These are phyloP conservation scores for Apocrypta bakeri DNA, from an alignment of 1,140 invertebrate species.

Conservation along the genomic window DNA sequence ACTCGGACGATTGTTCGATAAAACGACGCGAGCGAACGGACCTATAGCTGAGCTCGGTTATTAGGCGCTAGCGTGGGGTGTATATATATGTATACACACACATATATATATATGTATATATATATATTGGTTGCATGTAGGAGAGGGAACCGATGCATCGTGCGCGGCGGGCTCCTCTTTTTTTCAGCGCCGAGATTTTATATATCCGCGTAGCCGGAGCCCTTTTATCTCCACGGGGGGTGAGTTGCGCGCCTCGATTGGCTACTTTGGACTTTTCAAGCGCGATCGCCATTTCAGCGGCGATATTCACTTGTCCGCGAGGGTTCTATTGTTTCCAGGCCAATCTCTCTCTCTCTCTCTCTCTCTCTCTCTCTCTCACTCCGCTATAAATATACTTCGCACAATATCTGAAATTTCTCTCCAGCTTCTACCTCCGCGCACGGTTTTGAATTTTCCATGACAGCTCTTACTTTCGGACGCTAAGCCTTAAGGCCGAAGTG, in stretches of 20 bases:
- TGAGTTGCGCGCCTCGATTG: slow-evolving; percentile 2
- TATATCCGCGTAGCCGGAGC: neutral
- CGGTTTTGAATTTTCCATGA: slow-evolving; percentile 11
- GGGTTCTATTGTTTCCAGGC: slow-evolving; percentile 9
- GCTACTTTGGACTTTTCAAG: slow-evolving; percentile 20
- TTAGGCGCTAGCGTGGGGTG: neutral
- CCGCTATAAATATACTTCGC: neutral
- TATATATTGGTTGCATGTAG: neutral
- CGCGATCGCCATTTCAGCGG: slow-evolving; percentile 11
- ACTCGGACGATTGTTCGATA: slow-evolving; percentile 46
- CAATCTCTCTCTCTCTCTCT: neutral
- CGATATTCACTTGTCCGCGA: neutral
- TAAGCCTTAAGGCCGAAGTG: neutral
- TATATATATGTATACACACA: too few relatives aligned
- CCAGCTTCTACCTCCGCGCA: too few relatives aligned
- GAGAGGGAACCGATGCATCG: neutral
- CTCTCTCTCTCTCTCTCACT: neutral
- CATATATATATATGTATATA: neutral
- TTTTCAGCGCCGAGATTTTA: slow-evolving; percentile 10
- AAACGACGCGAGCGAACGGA: neutral
- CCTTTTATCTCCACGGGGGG: slow-evolving; percentile 18
- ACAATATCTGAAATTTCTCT: slow-evolving; percentile 6
- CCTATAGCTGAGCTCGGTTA: neutral
- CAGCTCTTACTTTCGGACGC: neutral
- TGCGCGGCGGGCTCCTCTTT: neutral